These are phyloP conservation scores for Lasioglossum morio DNA, from an alignment of 2,888 invertebrate genomes.

Conservation along the genomic window DNA sequence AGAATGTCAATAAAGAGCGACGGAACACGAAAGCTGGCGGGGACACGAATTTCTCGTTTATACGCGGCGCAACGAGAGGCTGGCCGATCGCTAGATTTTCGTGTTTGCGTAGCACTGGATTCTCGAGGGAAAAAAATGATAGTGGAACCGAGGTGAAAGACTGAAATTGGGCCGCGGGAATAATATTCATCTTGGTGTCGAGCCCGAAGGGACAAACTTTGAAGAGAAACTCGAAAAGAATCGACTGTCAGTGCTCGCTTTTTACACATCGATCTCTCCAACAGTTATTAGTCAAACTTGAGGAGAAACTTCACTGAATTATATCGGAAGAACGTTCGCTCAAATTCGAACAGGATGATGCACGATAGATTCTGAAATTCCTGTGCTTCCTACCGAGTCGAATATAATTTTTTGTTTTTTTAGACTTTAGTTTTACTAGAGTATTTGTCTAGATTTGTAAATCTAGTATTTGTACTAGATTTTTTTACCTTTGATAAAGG, in stretches of 20 bases:
- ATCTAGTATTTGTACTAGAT: too few species aligned
- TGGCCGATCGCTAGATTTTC: slow-evolving; percentile 12
- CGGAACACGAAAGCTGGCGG: slow-evolving; percentile 56
- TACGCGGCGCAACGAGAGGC: slow-evolving; percentile 35
- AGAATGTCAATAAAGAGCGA: slow-evolving; percentile 68
- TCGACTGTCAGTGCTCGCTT: not conserved
- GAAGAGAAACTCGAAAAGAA: not conserved
- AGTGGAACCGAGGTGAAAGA: slow-evolving; percentile 10
- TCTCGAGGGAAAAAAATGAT: slow-evolving; percentile 8
- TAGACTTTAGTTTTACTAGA: too few species aligned
- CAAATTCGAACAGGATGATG: not conserved
- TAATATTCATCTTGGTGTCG: slow-evolving; percentile 13
- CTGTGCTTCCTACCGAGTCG: too few species aligned
- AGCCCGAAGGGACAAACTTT: not conserved
- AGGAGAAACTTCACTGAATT: not conserved
- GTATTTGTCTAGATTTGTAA: too few species aligned
- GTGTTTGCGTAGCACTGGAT: slow-evolving; percentile 17
- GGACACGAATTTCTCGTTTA: slow-evolving; percentile 57
- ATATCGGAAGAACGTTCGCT: not conserved
- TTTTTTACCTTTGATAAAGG: too few species aligned
- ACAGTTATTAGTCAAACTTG: not conserved
- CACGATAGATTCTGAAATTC: not conserved
- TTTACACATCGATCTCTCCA: not conserved
- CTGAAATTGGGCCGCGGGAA: slow-evolving; percentile 9
- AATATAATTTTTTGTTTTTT: too few species aligned